Percentiles rank a stretch among this genome's conserved stretches.
Evolutionary conservation across 1,140 invertebrate species (phyloP).

Genomic region (Drosophila neocordata): DNA sequence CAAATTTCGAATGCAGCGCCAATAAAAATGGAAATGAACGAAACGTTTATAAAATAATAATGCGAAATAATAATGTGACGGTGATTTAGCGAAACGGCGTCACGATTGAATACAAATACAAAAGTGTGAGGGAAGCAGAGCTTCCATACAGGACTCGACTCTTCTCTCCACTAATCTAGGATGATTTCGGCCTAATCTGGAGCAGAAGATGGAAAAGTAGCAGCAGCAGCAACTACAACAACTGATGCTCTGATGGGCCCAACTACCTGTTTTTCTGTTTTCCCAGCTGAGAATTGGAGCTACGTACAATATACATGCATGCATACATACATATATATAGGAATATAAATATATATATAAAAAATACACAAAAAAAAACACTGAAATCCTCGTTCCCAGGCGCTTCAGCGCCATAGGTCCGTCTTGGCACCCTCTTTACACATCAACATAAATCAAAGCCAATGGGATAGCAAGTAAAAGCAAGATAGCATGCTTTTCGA

Average conservation of each 20-base stretch:
- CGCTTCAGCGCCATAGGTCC: slow-evolving; percentile 69
- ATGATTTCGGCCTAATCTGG: slow-evolving; percentile 80
- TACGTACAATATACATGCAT: slow-evolving; percentile 5
- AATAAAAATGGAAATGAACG: slow-evolving; percentile 82
- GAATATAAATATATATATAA: neutral
- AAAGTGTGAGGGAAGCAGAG: slow-evolving; percentile 17
- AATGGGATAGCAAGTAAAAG: slow-evolving; percentile 40
- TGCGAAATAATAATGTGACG: slow-evolving; percentile 81
- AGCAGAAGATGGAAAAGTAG: slow-evolving; percentile 52
- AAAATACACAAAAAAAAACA: neutral
- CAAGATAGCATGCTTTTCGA: slow-evolving; percentile 51
- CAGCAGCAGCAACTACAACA: slow-evolving; percentile 1
- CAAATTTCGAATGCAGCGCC: slow-evolving; percentile 67
- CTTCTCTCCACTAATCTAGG: slow-evolving; percentile 66
- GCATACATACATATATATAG: neutral
- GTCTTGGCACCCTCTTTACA: slow-evolving; percentile 60
- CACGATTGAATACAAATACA: slow-evolving; percentile 82
- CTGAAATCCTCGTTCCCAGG: slow-evolving; percentile 2
- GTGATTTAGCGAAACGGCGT: slow-evolving; percentile 81
- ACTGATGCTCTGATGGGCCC: slow-evolving; percentile 42
- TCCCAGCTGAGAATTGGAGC: slow-evolving; percentile 31
- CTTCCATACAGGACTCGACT: slow-evolving; percentile 24
- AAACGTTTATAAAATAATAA: slow-evolving; percentile 82
- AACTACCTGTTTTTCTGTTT: slow-evolving; percentile 75
- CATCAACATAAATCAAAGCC: slow-evolving; percentile 78